Evolutionary conservation across 2,113 vertebrate genomes (phyloP), one percentile per base, ranked within the genome.

Genomic region (Neotoma lepida): DNA sequence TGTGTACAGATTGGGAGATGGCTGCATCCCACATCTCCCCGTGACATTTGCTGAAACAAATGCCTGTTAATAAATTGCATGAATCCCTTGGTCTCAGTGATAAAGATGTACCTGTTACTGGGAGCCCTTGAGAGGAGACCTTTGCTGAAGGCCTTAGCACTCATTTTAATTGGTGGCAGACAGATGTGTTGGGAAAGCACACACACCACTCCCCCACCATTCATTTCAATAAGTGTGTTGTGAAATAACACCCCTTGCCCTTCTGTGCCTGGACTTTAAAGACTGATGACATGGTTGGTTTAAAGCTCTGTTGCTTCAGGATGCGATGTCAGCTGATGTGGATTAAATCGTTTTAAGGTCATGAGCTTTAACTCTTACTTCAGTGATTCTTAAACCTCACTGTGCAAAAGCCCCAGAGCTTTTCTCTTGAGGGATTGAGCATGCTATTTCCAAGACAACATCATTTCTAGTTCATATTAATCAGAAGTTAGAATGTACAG

Each of bases 111-210:
- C 87, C 96, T 91, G 91, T 88, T 73, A 35, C 30, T 0, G 24
- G 8, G 68, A 91, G 58, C 93, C 64, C 94, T 80, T 12, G 93
- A n/a, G 94, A 80, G 78, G 68, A 78, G 88, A 68, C 71, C 87
- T 91, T 93, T 63, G 26, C n/a, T 5, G 8, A 86, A 73, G 56
- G 8, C 70, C 78, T 92, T 46, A 46, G 26, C 91, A 61, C 30
- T 77, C 54, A 46, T 85, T 93, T 97, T 96, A 96, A 96, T 93
- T 95, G 91, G 82, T 51, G 91, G 56, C 54, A 90, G 96, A 94
- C 89, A 66, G 94, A 77, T 91, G 94, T 94, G 91, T 78, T 70
- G 80, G 84, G 89, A 82, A 93, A 86, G 51, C 88, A 86, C 71
- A 12, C 51, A 26, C 3, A 20, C 71, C 28, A 6, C 7, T 0